Percentiles rank a stretch among this genome's conserved stretches.
Evolutionary conservation across 2,888 invertebrate species (phyloP).

Genomic region (Synergus japonicus): DNA sequence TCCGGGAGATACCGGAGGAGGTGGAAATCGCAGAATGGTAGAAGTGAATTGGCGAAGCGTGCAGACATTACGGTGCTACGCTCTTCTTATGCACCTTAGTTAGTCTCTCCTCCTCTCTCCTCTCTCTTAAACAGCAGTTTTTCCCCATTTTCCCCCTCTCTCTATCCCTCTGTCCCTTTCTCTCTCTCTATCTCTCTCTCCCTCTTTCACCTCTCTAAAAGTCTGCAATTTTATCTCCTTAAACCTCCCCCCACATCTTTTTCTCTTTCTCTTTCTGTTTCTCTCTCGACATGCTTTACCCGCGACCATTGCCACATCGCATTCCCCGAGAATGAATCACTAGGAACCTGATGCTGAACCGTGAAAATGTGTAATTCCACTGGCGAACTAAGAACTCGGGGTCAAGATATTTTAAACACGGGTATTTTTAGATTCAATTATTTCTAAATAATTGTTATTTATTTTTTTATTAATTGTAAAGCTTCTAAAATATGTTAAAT

Average conservation of each 20-base stretch:
- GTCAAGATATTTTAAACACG: not conserved
- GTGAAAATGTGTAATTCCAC: constrained; percentile 48
- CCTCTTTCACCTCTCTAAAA: constrained; percentile 9
- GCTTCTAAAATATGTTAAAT: no score
- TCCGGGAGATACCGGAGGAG: constrained; percentile 67
- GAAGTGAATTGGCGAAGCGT: constrained; percentile 66
- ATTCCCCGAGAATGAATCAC: constrained; percentile 70
- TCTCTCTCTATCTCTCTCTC: not conserved
- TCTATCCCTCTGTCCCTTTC: no score
- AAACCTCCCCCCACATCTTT: constrained; percentile 33
- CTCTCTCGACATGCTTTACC: constrained; percentile 52
- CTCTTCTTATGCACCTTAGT: constrained; percentile 48
- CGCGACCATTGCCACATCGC: constrained; percentile 68
- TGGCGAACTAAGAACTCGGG: constrained; percentile 21
- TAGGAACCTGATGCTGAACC: constrained; percentile 63
- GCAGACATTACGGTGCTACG: constrained; percentile 58
- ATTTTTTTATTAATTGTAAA: no score
- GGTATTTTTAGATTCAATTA: not conserved
- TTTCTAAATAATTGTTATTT: not conserved
- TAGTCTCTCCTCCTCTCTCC: constrained; percentile 49
- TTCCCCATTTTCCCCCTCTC: not conserved
- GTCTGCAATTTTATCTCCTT: not conserved
- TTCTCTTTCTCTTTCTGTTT: constrained; percentile 41
- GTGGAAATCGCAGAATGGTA: constrained; percentile 54
- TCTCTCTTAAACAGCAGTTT: constrained; percentile 19